These are phyloP conservation scores for Symphodus melops DNA, from an alignment of 2,113 vertebrate species.

Conservation along the genomic window DNA sequence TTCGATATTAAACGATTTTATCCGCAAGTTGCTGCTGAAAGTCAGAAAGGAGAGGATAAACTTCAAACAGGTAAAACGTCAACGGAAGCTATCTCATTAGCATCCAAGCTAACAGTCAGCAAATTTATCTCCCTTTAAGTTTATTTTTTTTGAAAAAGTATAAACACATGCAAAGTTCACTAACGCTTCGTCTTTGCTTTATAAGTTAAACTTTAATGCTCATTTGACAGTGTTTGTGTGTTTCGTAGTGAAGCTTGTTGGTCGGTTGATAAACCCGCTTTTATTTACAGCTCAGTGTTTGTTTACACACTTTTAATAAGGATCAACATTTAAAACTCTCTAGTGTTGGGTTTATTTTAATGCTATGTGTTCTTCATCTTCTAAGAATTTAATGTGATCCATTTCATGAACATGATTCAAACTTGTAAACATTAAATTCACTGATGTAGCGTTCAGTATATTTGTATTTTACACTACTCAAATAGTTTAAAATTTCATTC, in stretches of 20 bases:
- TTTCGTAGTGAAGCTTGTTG: background rate
- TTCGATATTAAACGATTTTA: slow-evolving; percentile 32
- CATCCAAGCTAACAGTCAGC: slow-evolving; percentile 64
- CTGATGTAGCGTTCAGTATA: too few species aligned
- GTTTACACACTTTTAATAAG: slow-evolving; percentile 44
- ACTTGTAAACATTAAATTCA: too few species aligned
- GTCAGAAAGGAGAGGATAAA: slow-evolving; percentile 50
- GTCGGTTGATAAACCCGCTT: slow-evolving; percentile 44
- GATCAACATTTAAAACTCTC: background rate
- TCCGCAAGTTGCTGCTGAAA: slow-evolving; percentile 33
- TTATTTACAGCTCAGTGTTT: slow-evolving; percentile 48
- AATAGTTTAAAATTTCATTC: too few species aligned
- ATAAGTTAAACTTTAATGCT: background rate
- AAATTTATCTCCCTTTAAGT: slow-evolving; percentile 9
- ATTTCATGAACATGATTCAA: too few species aligned
- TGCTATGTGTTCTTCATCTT: too few species aligned
- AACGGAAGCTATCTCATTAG: slow-evolving; percentile 70
- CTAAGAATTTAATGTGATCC: too few species aligned
- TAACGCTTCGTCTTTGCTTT: background rate
- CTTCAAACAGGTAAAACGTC: slow-evolving; percentile 73
- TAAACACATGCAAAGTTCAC: background rate
- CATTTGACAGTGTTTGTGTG: background rate
- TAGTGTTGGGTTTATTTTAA: too few species aligned
- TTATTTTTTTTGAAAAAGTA: slow-evolving; percentile 3
- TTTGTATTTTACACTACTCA: too few species aligned